phyloP scores from a whole-genome alignment of 2,797 vertebrate genomes.

The Cottoperca gobio region DNA sequence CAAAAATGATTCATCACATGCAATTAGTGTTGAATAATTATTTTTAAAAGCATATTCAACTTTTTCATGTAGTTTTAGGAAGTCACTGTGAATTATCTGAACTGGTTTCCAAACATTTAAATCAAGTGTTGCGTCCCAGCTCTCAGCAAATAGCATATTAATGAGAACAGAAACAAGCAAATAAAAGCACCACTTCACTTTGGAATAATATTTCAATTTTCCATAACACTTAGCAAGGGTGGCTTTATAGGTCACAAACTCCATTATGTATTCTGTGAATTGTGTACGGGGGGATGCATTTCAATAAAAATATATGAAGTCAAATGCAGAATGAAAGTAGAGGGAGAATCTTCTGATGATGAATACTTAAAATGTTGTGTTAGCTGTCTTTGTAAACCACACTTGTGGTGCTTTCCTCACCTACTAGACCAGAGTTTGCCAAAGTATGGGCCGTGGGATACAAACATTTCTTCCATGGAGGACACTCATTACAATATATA shows the following conservation, averaged over 20 bases:
- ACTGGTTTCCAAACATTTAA: neutral
- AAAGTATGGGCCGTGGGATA: no score
- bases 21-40: neutral
- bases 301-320: no score
- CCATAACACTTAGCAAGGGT: conserved; percentile 11
- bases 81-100: neutral
- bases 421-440: no score
- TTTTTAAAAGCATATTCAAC: neutral
- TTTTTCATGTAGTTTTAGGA: neutral
- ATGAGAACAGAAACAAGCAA: conserved; percentile 15
- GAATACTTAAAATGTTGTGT: no score
- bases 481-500: no score
- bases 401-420: no score
- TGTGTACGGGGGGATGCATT: no score
- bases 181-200: conserved; percentile 32
- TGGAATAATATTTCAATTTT: conserved; percentile 19
- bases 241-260: conserved; percentile 4
- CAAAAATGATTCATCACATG: neutral
- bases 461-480: no score
- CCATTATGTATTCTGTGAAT: conserved; percentile 11
- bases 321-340: no score
- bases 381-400: no score
- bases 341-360: no score
- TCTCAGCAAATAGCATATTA: neutral
- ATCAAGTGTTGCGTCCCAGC: neutral